These are phyloP conservation scores for Oophaga pumilio DNA, from an alignment of 2,113 vertebrate species.

Conservation along the genomic window DNA sequence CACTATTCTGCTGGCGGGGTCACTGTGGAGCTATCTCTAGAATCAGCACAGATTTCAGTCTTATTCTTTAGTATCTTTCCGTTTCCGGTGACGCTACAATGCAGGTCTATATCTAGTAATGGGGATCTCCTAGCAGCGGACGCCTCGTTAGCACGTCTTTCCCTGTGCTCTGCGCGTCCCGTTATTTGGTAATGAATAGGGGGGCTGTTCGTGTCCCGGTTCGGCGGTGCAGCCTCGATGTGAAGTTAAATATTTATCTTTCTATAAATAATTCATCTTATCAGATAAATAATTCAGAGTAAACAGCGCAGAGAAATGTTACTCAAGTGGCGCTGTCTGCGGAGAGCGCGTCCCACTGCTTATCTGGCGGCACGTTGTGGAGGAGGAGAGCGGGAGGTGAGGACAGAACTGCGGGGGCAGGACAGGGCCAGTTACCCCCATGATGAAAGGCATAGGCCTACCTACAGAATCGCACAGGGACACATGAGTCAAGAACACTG, in stretches of 20 bases:
- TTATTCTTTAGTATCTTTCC: no score
- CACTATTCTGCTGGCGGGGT: no score
- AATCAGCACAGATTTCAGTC: no score
- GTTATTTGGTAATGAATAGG: neutral
- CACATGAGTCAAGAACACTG: neutral
- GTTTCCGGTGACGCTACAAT: neutral
- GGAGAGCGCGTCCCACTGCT: neutral
- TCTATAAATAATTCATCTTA: conserved; percentile 47
- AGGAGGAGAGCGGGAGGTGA: neutral
- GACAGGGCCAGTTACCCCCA: neutral
- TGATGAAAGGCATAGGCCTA: neutral
- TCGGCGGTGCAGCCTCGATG: conserved; percentile 12
- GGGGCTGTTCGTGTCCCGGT: neutral
- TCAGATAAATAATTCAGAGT: conserved; percentile 54
- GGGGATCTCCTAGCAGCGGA: no score
- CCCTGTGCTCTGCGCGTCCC: neutral
- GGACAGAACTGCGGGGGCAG: neutral
- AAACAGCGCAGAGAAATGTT: conserved; percentile 50
- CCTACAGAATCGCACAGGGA: neutral
- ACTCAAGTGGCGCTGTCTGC: conserved; percentile 29
- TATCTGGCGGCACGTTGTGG: neutral
- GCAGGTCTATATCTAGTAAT: neutral
- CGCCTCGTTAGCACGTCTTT: neutral
- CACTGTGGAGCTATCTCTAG: no score
- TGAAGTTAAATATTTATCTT: conserved; percentile 51